Evolutionary conservation across 30 jellyfish, hydroid and myxozoan species (phyloP).

Genomic region (Nemopilema nomurai): DNA sequence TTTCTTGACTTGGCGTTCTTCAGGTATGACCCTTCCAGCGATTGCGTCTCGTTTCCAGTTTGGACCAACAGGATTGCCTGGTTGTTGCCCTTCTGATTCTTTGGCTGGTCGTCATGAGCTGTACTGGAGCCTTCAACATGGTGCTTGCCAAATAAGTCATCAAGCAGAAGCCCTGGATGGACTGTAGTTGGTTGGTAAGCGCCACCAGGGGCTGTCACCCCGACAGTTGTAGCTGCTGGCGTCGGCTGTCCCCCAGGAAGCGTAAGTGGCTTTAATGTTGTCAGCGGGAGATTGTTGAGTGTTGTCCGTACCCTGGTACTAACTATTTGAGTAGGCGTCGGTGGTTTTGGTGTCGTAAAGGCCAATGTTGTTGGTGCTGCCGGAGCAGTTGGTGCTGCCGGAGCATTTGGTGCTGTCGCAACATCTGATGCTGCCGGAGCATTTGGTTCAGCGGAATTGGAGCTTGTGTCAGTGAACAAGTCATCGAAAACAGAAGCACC

Average conservation of each 20-base stretch:
- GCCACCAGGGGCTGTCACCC: background rate
- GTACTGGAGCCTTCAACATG: constrained; percentile 33
- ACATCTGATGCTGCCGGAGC: constrained; percentile 14
- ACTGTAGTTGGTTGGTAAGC: background rate
- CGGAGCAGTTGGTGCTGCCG: background rate
- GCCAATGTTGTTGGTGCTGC: background rate
- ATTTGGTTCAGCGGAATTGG: background rate
- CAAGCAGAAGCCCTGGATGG: background rate
- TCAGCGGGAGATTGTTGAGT: background rate
- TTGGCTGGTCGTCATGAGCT: background rate
- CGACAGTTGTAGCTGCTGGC: constrained; percentile 8
- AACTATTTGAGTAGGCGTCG: background rate
- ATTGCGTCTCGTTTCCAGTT: constrained; percentile 53
- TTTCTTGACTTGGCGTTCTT: background rate
- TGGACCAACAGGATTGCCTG: constrained; percentile 48
- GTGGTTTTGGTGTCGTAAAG: background rate
- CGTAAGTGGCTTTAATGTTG: background rate
- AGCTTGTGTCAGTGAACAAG: background rate
- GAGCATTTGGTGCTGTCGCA: constrained; percentile 31
- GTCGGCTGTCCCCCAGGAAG: background rate
- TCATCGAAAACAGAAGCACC: constrained; percentile 9
- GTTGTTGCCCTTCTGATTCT: background rate
- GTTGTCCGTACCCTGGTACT: background rate
- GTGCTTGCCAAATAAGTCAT: constrained; percentile 59
- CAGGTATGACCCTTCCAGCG: background rate